Conservation (phyloP, 2,888 invertebrate genomes). For the Euspilapteryx auroguttella region DNA sequence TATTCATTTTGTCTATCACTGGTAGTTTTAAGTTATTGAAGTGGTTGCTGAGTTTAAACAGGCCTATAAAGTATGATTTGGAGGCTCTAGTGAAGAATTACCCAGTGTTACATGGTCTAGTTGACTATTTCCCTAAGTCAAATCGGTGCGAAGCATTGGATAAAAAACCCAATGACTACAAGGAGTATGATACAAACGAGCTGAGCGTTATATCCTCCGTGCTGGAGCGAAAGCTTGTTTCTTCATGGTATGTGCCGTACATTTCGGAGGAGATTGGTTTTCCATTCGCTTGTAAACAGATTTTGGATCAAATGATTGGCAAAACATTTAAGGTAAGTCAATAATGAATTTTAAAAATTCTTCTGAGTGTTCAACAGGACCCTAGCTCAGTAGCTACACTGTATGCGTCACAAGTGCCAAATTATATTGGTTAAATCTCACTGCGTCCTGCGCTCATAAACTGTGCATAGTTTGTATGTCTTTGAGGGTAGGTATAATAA, state of each 20-base stretch:
- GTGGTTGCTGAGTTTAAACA: constrained; percentile 51
- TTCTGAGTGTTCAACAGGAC: too few relatives aligned
- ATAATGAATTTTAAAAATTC: not conserved
- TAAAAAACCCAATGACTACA: constrained; percentile 13
- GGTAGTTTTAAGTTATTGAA: constrained; percentile 55
- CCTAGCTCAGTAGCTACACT: too few relatives aligned
- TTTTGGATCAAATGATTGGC: constrained; percentile 50
- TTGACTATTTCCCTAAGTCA: constrained; percentile 17
- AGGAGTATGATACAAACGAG: constrained; percentile 47
- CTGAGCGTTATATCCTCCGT: constrained; percentile 47
- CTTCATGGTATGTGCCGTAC: constrained; percentile 49
- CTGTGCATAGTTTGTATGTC: too few relatives aligned
- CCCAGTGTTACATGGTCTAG: constrained; percentile 20
- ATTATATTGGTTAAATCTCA: too few relatives aligned
- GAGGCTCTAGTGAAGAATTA: constrained; percentile 21
- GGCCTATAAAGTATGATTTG: constrained; percentile 48
- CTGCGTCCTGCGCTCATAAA: too few relatives aligned
- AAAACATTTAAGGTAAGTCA: constrained; percentile 40
- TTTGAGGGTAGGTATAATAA: too few relatives aligned
- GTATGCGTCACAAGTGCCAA: too few relatives aligned
- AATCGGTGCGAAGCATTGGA: constrained; percentile 9
- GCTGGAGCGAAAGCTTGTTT: constrained; percentile 39
- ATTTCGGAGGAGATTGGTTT: constrained; percentile 52
- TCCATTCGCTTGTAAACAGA: constrained; percentile 51
- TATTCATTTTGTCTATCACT: constrained; percentile 43